Percentiles rank a stretch among this genome's conserved stretches.
Conservation (phyloP, 2,113 vertebrate genomes). For the Tachysurus fulvidraco region DNA sequence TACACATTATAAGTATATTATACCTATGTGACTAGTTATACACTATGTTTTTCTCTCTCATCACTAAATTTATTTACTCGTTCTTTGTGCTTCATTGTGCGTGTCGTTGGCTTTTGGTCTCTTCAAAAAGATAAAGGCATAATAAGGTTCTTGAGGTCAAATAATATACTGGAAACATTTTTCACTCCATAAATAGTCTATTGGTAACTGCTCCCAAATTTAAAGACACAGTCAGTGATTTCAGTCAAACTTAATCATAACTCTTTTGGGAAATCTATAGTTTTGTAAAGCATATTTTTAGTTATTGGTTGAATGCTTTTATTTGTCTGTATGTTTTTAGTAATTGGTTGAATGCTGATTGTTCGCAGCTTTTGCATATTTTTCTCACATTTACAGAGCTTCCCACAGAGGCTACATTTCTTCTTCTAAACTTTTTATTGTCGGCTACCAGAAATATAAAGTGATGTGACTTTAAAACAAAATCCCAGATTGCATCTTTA, state of each 20-base stretch:
- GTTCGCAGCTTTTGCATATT: background rate
- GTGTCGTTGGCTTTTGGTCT: too few relatives aligned
- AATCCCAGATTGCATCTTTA: background rate
- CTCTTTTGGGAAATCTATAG: background rate
- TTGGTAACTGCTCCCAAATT: background rate
- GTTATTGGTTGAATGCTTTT: background rate
- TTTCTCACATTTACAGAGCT: background rate
- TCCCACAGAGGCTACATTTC: background rate
- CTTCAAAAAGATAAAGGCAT: background rate
- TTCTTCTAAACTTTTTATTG: background rate
- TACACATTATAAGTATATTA: too few relatives aligned
- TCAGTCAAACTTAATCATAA: background rate
- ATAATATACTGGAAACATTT: background rate
- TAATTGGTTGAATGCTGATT: background rate
- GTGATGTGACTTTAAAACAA: background rate
- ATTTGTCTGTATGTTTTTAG: background rate
- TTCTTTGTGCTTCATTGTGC: background rate
- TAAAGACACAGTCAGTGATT: background rate
- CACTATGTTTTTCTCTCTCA: background rate
- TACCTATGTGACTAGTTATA: background rate
- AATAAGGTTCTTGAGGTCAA: background rate
- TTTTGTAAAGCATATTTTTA: background rate
- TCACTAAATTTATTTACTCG: background rate
- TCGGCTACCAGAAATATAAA: background rate
- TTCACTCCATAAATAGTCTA: background rate